Evolutionary conservation across 2,888 invertebrate species (phyloP).

Genomic region (Dryadula phaetusa): DNA sequence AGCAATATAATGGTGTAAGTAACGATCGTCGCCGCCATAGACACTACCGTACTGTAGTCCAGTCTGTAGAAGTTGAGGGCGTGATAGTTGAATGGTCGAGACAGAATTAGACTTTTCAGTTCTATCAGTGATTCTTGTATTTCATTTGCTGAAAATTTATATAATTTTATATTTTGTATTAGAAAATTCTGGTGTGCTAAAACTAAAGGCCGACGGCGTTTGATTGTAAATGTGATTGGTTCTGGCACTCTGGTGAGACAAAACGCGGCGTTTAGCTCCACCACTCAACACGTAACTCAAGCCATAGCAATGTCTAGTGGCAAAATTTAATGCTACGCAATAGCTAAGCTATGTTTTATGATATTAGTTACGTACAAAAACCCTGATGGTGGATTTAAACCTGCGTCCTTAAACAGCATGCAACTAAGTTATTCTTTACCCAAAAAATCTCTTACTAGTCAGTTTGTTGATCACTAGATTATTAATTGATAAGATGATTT

Average conservation of each 20-base stretch:
- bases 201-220: too few relatives aligned
- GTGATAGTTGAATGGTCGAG: constrained; percentile 62
- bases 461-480: constrained; percentile 40
- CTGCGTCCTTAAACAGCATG: too few relatives aligned
- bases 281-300: too few relatives aligned
- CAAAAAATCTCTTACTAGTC: constrained; percentile 31
- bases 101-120: constrained; percentile 57
- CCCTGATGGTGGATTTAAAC: too few relatives aligned
- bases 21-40: constrained; percentile 65
- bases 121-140: constrained; percentile 53
- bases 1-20: constrained; percentile 68
- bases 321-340: too few relatives aligned
- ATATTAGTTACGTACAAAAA: too few relatives aligned
- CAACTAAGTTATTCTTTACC: too few relatives aligned
- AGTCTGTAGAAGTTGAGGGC: constrained; percentile 64
- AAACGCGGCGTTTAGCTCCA: too few relatives aligned
- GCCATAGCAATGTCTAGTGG: too few relatives aligned
- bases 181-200: neutral
- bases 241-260: too few relatives aligned
- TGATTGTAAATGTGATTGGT: too few relatives aligned
- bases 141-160: constrained; percentile 52
- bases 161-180: neutral
- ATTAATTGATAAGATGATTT: constrained; percentile 38
- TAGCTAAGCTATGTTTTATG: too few relatives aligned
- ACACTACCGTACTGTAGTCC: constrained; percentile 61